Percentiles rank a stretch among this genome's conserved stretches.
Conservation (phyloP, 2,888 invertebrate species). For the Oxyteleia sp. region DNA sequence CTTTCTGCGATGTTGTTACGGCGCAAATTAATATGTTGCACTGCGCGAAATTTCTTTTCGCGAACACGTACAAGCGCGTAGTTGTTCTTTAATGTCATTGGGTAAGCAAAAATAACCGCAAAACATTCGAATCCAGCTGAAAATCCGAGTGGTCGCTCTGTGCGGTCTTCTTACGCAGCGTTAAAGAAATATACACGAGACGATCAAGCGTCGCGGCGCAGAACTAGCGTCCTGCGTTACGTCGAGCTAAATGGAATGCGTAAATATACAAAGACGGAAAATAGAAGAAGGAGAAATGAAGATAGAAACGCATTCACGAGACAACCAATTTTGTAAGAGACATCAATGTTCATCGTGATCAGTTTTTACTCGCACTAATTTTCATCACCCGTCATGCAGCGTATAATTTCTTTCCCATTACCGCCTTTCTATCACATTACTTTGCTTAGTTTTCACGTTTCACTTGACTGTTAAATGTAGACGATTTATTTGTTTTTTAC, state of each 20-base stretch:
- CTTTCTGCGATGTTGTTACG: too few species aligned
- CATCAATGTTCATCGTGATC: slow-evolving; percentile 32
- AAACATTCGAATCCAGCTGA: slow-evolving; percentile 55
- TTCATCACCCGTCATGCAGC: too few species aligned
- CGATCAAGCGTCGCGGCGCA: slow-evolving; percentile 85
- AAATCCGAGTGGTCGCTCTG: slow-evolving; percentile 78
- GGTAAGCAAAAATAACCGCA: slow-evolving; percentile 43
- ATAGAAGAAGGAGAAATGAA: slow-evolving; percentile 74
- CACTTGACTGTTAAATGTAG: background rate
- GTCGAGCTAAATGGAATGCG: slow-evolving; percentile 84
- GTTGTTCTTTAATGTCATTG: slow-evolving; percentile 50
- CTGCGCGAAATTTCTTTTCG: background rate
- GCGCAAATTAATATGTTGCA: too few species aligned
- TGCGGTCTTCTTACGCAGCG: slow-evolving; percentile 80
- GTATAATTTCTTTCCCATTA: slow-evolving; percentile 13
- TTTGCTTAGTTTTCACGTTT: background rate
- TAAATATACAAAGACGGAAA: slow-evolving; percentile 84
- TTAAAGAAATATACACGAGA: slow-evolving; percentile 86
- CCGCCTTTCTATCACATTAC: background rate
- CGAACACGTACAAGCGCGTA: background rate
- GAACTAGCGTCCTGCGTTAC: slow-evolving; percentile 85
- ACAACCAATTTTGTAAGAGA: slow-evolving; percentile 60
- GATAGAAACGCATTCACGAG: slow-evolving; percentile 75
- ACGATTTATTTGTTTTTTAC: background rate
- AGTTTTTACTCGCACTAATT: too few species aligned